phyloP scores from a whole-genome alignment of 2,797 vertebrate species.

The Coregonus suidteri region DNA sequence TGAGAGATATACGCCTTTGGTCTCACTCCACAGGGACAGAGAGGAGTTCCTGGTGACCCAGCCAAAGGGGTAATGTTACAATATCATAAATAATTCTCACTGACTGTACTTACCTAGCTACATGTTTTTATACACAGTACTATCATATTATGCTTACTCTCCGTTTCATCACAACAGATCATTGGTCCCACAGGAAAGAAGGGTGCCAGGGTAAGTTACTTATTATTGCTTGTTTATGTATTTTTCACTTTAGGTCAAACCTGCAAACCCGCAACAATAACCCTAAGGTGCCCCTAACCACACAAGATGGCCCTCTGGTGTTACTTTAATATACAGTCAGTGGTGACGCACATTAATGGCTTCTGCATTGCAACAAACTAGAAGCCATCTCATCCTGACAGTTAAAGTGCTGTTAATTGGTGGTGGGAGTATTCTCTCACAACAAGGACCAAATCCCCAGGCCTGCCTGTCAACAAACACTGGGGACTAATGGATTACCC shows the following conservation, averaged over 20 bases:
- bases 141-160: slow-evolving; percentile 3
- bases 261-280: background rate
- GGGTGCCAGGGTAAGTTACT: slow-evolving; percentile 79
- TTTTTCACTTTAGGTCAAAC: background rate
- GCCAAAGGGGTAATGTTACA: slow-evolving; percentile 81
- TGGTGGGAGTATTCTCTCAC: slow-evolving; percentile 47
- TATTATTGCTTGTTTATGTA: background rate
- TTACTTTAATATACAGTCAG: background rate
- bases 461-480: slow-evolving; percentile 51
- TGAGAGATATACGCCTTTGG: background rate
- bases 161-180: slow-evolving; percentile 67
- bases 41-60: slow-evolving; percentile 82
- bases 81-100: background rate
- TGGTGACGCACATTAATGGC: background rate
- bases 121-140: background rate
- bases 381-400: slow-evolving; percentile 49
- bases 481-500: slow-evolving; percentile 42
- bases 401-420: slow-evolving; percentile 58
- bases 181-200: slow-evolving; percentile 87
- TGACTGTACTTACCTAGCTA: background rate
- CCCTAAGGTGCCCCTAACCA: too few relatives aligned
- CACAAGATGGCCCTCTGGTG: background rate
- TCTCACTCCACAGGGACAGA: slow-evolving; percentile 66
- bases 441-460: slow-evolving; percentile 45
- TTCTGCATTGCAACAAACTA: slow-evolving; percentile 12